Percentiles rank a stretch among this genome's conserved stretches.
These are phyloP conservation scores for Elegia similella DNA, from an alignment of 2,888 invertebrate species.

Conservation along the genomic window DNA sequence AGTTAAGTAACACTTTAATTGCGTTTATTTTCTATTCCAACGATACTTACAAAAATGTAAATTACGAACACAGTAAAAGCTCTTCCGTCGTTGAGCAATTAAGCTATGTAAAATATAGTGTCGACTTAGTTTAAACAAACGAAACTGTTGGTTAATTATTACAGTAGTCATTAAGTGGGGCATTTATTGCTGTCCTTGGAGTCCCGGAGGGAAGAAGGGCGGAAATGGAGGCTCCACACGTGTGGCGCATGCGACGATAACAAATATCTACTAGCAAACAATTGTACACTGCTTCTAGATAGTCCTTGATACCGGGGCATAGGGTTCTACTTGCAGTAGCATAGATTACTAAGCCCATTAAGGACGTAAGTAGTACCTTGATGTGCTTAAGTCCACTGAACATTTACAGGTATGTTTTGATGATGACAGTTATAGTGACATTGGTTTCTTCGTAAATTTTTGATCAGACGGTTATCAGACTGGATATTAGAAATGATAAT, in stretches of 20 bases:
- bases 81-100: conserved; percentile 21
- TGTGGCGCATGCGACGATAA: conserved; percentile 68
- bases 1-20: background rate
- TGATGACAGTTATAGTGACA: background rate
- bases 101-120: conserved; percentile 29
- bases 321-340: background rate
- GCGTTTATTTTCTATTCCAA: background rate
- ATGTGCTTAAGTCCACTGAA: conserved; percentile 10
- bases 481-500: no score
- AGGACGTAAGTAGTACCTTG: conserved; percentile 16
- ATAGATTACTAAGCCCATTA: background rate
- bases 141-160: conserved; percentile 51
- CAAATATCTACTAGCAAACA: conserved; percentile 39
- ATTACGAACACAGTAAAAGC: conserved; percentile 1
- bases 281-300: conserved; percentile 24
- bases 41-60: background rate
- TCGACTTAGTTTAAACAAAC: conserved; percentile 33
- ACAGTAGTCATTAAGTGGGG: conserved; percentile 58
- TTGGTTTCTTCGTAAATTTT: background rate
- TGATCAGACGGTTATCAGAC: no score
- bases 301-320: background rate
- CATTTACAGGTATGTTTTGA: conserved; percentile 3
- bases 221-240: conserved; percentile 69
- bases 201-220: conserved; percentile 65
- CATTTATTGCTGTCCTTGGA: conserved; percentile 67